phyloP scores from a whole-genome alignment of 2,113 vertebrate species.

The Pluvianellus socialis region DNA sequence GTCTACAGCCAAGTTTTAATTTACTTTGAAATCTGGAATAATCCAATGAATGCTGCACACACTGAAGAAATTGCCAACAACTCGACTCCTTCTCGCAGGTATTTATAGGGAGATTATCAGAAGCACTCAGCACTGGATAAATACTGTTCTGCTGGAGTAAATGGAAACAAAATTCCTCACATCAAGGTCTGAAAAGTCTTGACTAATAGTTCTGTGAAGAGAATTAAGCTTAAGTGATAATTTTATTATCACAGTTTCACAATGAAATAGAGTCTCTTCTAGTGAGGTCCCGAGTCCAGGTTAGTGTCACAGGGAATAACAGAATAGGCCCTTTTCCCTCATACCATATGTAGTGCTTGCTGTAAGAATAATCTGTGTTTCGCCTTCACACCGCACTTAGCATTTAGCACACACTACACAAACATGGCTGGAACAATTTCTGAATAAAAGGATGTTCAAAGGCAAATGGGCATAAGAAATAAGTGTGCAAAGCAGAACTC shows the following conservation, averaged over 20 bases:
- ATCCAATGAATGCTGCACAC: not conserved
- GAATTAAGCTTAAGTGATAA: not conserved
- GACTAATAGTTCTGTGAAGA: not conserved
- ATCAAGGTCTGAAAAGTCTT: not conserved
- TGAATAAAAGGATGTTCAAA: not conserved
- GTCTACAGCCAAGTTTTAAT: not conserved
- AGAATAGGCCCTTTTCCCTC: not conserved
- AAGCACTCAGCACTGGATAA: not conserved
- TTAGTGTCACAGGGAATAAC: not conserved
- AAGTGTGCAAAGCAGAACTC: not conserved
- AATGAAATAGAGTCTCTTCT: not conserved
- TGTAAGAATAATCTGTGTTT: not conserved
- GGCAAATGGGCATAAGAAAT: not conserved
- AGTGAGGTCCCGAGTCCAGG: not conserved
- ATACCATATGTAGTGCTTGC: rapidly evolving
- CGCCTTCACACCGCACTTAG: rapidly evolving
- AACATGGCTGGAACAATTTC: not conserved
- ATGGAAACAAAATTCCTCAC: not conserved
- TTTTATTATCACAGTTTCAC: not conserved
- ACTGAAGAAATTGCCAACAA: not conserved
- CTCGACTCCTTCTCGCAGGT: not conserved
- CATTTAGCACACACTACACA: not conserved
- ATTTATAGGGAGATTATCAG: not conserved
- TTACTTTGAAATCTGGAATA: not conserved
- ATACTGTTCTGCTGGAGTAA: not conserved